Percentiles rank a stretch among this genome's conserved stretches.
phyloP scores from a whole-genome alignment of 1,140 invertebrate genomes.

The Sinonovacula constricta region DNA sequence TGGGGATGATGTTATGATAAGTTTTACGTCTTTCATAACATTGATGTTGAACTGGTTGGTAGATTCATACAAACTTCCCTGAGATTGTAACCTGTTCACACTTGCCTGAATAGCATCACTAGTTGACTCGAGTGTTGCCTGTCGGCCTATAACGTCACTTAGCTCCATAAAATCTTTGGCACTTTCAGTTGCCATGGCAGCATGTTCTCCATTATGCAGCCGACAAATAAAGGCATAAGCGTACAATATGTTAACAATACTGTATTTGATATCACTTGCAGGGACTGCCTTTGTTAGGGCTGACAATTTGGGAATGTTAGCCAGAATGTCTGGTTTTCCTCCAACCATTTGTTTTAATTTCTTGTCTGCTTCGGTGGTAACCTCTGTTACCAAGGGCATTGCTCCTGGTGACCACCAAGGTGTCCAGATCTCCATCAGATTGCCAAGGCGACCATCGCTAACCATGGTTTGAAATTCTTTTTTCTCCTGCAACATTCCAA shows the following conservation, averaged over 20 bases:
- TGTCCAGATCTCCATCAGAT: constrained; percentile 73
- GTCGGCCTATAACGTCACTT: constrained; percentile 5
- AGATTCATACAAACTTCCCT: not conserved
- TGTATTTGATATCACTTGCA: constrained; percentile 53
- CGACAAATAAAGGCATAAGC: constrained; percentile 43
- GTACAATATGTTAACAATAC: constrained; percentile 50
- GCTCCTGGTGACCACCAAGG: constrained; percentile 73
- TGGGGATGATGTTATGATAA: constrained; percentile 5
- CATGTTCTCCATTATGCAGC: constrained; percentile 54
- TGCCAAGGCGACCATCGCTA: constrained; percentile 69
- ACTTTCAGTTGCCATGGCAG: constrained; percentile 41
- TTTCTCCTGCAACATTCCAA: constrained; percentile 60
- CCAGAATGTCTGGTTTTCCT: constrained; percentile 15
- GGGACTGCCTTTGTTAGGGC: constrained; percentile 36
- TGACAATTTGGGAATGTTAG: constrained; percentile 19
- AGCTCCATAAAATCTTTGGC: constrained; percentile 22
- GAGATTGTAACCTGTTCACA: constrained; percentile 7
- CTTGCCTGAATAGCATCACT: constrained; percentile 37
- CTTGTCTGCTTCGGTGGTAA: not conserved
- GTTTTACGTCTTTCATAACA: constrained; percentile 34
- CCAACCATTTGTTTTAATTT: no score
- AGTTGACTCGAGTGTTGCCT: constrained; percentile 16
- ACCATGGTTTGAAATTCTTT: constrained; percentile 70
- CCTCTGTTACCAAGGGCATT: constrained; percentile 24
- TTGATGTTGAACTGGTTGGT: constrained; percentile 20